Evolutionary conservation across 2,888 invertebrate species (phyloP).

Genomic region (Erannis defoliaria): DNA sequence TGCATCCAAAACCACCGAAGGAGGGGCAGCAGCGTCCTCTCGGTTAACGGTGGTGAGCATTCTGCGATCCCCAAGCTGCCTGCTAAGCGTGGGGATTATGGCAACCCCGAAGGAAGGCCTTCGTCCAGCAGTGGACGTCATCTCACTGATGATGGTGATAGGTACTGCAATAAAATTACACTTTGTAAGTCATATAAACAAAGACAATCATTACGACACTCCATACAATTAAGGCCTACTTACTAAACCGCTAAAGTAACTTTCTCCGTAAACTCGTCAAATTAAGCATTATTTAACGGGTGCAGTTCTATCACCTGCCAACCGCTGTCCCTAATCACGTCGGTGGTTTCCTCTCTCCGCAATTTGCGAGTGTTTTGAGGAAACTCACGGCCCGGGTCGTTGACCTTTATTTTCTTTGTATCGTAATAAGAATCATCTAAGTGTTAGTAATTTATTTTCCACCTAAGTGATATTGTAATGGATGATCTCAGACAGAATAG

Average conservation of each 20-base stretch:
- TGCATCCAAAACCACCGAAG: too few relatives aligned
- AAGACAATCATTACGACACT: conserved; percentile 7
- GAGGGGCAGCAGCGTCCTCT: too few relatives aligned
- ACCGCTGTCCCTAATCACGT: conserved; percentile 62
- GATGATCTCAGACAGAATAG: too few relatives aligned
- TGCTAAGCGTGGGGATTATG: too few relatives aligned
- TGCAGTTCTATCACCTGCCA: conserved; percentile 49
- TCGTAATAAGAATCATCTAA: not conserved
- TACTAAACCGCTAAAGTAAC: conserved; percentile 39
- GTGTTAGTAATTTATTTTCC: too few relatives aligned
- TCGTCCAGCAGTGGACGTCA: too few relatives aligned
- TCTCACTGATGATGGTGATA: too few relatives aligned
- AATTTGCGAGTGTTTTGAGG: conserved; percentile 47
- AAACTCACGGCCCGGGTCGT: conserved; percentile 26
- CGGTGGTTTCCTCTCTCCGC: conserved; percentile 52
- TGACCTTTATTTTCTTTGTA: conserved; percentile 18
- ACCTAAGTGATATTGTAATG: not conserved
- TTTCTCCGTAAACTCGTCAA: conserved; percentile 62
- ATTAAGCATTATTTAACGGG: conserved; percentile 59
- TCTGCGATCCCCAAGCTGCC: too few relatives aligned
- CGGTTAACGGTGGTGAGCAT: too few relatives aligned
- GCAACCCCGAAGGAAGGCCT: too few relatives aligned
- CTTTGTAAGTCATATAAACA: not conserved
- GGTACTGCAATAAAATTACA: too few relatives aligned
- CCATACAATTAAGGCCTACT: conserved; percentile 9